These are phyloP conservation scores for Paracentrotus lividus DNA, from an alignment of 53 echinoderm and acorn worm species.

Conservation along the genomic window DNA sequence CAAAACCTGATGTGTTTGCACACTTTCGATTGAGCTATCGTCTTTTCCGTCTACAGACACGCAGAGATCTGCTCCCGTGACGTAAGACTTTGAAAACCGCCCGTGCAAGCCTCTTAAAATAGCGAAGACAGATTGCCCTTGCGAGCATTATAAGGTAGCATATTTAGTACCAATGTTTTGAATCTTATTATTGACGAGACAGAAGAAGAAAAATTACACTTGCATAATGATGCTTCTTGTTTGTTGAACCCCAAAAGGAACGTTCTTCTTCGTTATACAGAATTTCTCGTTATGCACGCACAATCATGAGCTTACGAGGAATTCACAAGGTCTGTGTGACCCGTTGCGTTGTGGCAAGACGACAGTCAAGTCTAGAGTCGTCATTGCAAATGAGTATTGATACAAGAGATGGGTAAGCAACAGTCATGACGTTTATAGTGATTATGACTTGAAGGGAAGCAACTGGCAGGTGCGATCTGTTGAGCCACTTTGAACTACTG, in stretches of 20 bases:
- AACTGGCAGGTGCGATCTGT: not conserved
- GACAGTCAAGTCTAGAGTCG: not conserved
- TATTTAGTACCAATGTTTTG: slow-evolving; percentile 3
- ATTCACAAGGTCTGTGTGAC: not conserved
- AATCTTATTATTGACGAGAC: not conserved
- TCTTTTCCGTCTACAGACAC: not conserved
- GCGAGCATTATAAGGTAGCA: not conserved
- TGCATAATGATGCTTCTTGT: not conserved
- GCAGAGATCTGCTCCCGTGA: not conserved
- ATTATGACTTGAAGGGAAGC: slow-evolving; percentile 1
- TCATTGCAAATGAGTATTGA: not conserved
- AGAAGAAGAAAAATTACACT: not conserved
- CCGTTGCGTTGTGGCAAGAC: not conserved
- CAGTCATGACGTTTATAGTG: not conserved
- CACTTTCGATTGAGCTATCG: not conserved
- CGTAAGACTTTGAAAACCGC: not conserved
- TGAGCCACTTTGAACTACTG: not conserved
- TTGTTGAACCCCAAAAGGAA: not conserved
- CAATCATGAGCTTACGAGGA: not conserved
- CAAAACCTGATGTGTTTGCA: not conserved
- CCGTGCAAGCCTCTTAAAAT: not conserved
- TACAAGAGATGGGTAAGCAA: not conserved
- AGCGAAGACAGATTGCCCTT: not conserved
- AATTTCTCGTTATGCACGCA: not conserved
- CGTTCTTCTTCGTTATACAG: not conserved